Base-by-base conservation (phyloP, 1,140 invertebrate genomes). In the Arctopsyche grandis region DNA sequence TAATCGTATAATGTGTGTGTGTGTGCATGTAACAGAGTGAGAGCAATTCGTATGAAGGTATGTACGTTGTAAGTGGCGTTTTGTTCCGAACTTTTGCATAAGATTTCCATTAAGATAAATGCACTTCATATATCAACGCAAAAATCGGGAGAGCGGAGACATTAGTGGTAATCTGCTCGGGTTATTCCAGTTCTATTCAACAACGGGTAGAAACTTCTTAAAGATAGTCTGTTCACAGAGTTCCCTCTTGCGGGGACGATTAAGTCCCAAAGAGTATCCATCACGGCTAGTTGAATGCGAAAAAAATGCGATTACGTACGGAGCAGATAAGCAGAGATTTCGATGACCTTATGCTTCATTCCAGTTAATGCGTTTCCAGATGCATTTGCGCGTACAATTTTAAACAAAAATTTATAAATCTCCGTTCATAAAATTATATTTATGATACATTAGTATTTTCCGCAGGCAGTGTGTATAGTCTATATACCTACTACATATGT, bases 181-280 rank as follows among this genome's bases (percentile, higher is more conserved):
- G 48, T 56, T 74, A 74, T 74, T 74, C 56, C 22, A 74, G 21
- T 22, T 74, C 48, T 48, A 74, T 74, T 56, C 71, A 56, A 46
- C n/a, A n/a, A 29, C 24, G 9, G 4, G 38, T 46, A 43, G 24
- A 56, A 74, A 46, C 44, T 56, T 52, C 46, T 46, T 22, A 12
- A 52, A 71, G 44, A 71, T 46, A 46, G 69, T 71, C 69, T 71
- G 44, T 52, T 46, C n/a, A 24, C 19, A 24, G 48, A 74, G 71
- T 56, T 71, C 16, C 24, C 71, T 21, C 46, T 46, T 19, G 44
- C 24, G 46, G 71, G 19, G 19, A 56, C 71, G 71, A 74, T 74
- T 74, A 74, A 74, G 21, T 74, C 46, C 69, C 71, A 74, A 24
- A 56, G 21, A 74, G 43, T 56, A 74, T 74, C 71, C 52, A 74